Evolutionary conservation across 2,113 vertebrate genomes (phyloP), one percentile per base, ranked within the genome.

Genomic region (Mustelus asterias): DNA sequence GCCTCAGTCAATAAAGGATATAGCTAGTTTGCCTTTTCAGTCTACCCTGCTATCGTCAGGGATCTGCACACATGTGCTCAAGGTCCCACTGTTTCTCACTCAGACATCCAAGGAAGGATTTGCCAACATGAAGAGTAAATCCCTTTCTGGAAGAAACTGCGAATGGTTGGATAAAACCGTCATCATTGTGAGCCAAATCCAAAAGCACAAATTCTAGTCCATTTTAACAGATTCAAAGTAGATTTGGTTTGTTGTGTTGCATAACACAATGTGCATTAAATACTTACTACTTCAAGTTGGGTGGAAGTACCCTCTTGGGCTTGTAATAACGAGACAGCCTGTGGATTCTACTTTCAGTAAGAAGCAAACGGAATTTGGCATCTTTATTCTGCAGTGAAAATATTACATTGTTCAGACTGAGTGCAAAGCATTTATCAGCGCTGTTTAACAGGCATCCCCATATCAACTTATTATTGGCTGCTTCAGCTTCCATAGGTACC

Each of bases 201-300:
- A 37, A 1, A 13, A n/a, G 26, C 33, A 93, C 54, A 33, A 37
- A 4, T 86, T 76, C 4, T 8, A 20, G 83, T 16, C 83, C 7
- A 86, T 24, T 48, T 69, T 37, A 67, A 93, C n/a, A 33, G 2
- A 29, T 5, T 63, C 63, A 94, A 58, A 94, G 48, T 54, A 54
- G 29, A 93, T 41, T 22, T 63, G 90, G 20, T 2, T 1, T 22
- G 90, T 65, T 22, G 16, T 41, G n/a, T 41, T 1, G 29, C 10
- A 26, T 26, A 48, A 24, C 41, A 37, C 48, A 93, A n/a, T 67
- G 54, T n/a, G 60, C 5, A 93, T 22, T 54, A 44, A 67, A 97
- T 96, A 99, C 99, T 96, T 98, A 99, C 99, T 99, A 99, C 97
- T 99, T 99, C 99, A 99, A 99, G 96, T 99, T 99, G 96, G 99